Percentiles rank a stretch among this genome's conserved stretches.
phyloP scores from a whole-genome alignment of 2,113 vertebrate species.

The Poicephalus gulielmi region DNA sequence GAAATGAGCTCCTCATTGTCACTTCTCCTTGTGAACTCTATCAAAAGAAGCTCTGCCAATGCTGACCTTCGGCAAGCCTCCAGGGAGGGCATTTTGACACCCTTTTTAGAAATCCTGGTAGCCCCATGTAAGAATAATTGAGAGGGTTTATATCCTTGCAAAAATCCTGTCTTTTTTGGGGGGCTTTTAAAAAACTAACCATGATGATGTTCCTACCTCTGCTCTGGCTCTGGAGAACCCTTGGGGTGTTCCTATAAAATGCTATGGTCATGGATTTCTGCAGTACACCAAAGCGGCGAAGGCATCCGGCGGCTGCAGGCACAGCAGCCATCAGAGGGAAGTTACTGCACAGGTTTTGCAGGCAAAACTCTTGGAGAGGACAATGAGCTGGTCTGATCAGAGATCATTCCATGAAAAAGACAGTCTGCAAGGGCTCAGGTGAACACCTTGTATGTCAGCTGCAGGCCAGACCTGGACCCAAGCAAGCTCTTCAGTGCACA shows the following conservation, averaged over 20 bases:
- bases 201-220: not conserved
- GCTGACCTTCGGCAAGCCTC: not conserved
- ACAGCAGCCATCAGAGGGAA: rapidly evolving
- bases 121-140: rapidly evolving
- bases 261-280: rapidly evolving
- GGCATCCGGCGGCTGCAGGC: not conserved
- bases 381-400: not conserved
- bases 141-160: not conserved
- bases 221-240: not conserved
- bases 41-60: not conserved
- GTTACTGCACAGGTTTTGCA: not conserved
- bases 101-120: not conserved
- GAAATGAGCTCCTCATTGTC: not conserved
- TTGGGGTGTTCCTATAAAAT: not conserved
- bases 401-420: not conserved
- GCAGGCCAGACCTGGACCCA: not conserved
- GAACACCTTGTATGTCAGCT: not conserved
- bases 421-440: not conserved
- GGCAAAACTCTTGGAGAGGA: not conserved
- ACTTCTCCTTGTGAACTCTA: not conserved
- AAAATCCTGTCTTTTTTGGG: not conserved
- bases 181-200: not conserved
- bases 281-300: not conserved
- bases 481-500: rapidly evolving
- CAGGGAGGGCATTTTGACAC: not conserved